These are phyloP conservation scores for Propithecus deckenii DNA, from an alignment of 2,797 vertebrate species.

Conservation along the genomic window DNA sequence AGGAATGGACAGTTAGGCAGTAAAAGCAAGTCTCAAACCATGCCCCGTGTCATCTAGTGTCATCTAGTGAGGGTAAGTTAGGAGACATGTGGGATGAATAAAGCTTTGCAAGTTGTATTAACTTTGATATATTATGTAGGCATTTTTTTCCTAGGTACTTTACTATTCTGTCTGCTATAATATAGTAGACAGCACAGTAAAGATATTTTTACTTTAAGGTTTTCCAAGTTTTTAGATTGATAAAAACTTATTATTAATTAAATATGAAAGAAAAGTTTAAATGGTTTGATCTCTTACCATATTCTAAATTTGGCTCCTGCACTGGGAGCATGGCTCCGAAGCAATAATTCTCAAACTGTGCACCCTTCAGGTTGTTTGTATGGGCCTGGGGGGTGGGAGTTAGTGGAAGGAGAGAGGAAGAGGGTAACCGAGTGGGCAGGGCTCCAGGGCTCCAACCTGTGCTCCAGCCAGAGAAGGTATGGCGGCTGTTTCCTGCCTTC, in stretches of 20 bases:
- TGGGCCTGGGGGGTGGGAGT: background rate
- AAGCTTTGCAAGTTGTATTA: conserved; percentile 8
- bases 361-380: background rate
- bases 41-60: background rate
- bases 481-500: background rate
- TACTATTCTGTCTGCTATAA: background rate
- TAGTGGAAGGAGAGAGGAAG: background rate
- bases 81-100: conserved; percentile 2
- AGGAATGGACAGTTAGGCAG: conserved; percentile 20
- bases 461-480: background rate
- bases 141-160: background rate
- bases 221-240: background rate
- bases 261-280: conserved; percentile 5
- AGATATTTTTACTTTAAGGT: background rate
- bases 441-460: background rate
- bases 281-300: background rate
- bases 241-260: background rate
- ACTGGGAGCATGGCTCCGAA: background rate
- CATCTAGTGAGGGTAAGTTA: background rate
- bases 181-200: background rate
- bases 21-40: conserved; percentile 45
- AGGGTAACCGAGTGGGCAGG: background rate
- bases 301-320: background rate
- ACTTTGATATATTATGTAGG: background rate
- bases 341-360: background rate